phyloP scores from a whole-genome alignment of 1,140 invertebrate genomes.

The Archivesica marissinica region DNA sequence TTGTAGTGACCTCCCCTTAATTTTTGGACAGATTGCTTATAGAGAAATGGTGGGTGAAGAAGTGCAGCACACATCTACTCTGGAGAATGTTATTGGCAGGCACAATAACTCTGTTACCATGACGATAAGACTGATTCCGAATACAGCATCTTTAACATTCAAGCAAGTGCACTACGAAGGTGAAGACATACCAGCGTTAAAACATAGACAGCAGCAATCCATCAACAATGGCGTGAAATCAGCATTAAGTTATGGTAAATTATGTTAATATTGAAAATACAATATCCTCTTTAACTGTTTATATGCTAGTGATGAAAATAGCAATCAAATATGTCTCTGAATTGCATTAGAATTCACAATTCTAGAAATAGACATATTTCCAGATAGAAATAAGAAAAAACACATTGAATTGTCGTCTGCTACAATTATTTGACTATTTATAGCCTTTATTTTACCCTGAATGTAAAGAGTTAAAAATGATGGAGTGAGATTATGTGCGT shows the following conservation, averaged over 20 bases:
- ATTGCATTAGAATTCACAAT: too few species aligned
- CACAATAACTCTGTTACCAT: conserved; percentile 73
- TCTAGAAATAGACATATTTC: too few species aligned
- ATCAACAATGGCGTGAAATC: conserved; percentile 85
- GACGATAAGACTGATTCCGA: conserved; percentile 72
- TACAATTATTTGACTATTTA: too few species aligned
- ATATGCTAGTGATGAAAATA: too few species aligned
- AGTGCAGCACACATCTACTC: conserved; percentile 77
- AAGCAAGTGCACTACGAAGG: conserved; percentile 68
- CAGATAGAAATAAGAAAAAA: too few species aligned
- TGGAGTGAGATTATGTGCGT: too few species aligned
- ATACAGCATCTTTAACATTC: conserved; percentile 51
- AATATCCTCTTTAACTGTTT: too few species aligned
- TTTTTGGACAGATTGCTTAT: conserved; percentile 94
- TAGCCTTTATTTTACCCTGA: too few species aligned
- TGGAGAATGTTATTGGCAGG: conserved; percentile 88
- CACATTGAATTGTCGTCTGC: too few species aligned
- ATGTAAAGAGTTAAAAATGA: too few species aligned
- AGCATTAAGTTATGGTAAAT: conserved; percentile 80
- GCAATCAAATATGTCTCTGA: too few species aligned
- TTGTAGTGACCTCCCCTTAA: too few species aligned
- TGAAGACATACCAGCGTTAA: conserved; percentile 66
- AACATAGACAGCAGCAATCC: conserved; percentile 83
- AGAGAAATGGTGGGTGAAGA: conserved; percentile 88
- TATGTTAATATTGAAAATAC: background rate